phyloP scores from a whole-genome alignment of 2,797 vertebrate species.

The Hypotaenidia okinawae region DNA sequence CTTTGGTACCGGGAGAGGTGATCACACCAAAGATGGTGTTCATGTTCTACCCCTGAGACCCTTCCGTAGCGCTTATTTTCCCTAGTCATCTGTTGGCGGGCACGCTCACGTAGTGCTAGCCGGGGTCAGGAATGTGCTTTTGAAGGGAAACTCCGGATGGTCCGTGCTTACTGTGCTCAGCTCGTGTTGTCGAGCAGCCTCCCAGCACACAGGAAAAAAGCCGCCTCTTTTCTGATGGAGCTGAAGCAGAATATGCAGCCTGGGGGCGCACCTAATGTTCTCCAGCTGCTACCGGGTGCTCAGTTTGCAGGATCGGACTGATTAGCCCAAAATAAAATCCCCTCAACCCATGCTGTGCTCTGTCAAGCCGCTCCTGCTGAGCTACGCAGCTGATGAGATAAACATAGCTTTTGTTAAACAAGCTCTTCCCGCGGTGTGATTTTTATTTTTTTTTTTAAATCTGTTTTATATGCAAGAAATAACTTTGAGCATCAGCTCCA shows the following conservation, averaged over 20 bases:
- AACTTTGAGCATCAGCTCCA: conserved; percentile 16
- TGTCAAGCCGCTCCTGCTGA: conserved; percentile 33
- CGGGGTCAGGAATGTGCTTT: conserved; percentile 24
- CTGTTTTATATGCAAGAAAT: conserved; percentile 49
- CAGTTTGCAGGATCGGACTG: neutral
- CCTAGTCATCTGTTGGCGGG: neutral
- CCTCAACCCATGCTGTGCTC: neutral
- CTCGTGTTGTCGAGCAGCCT: neutral
- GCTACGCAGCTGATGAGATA: conserved; percentile 34
- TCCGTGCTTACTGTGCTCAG: neutral
- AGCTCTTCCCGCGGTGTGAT: neutral
- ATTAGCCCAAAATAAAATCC: conserved; percentile 5
- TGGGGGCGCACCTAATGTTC: neutral
- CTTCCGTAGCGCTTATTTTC: neutral
- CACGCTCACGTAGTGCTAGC: neutral
- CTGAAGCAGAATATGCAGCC: neutral
- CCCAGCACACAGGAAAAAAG: neutral
- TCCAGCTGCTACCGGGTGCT: neutral
- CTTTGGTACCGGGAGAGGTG: neutral
- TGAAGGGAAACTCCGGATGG: neutral
- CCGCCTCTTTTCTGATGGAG: neutral
- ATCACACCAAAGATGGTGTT: neutral
- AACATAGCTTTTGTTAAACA: conserved; percentile 60
- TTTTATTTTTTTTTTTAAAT: neutral
- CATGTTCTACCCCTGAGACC: neutral